A percentile compares a stretch with the other conserved stretches of the same genome.
These are phyloP conservation scores for Echinometra lucunter DNA, from an alignment of 53 echinoderm and acorn worm species.

Conservation along the genomic window DNA sequence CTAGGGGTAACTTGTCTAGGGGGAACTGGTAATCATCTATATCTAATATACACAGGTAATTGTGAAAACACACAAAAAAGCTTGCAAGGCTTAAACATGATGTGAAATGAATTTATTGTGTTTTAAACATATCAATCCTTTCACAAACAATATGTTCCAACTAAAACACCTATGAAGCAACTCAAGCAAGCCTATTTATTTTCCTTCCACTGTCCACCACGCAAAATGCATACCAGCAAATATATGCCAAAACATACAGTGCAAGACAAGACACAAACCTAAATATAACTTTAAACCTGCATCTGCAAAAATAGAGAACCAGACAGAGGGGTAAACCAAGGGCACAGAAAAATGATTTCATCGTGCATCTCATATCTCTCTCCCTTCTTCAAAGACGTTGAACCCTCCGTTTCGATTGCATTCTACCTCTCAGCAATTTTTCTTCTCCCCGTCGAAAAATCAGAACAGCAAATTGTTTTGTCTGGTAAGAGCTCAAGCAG, in stretches of 20 bases:
- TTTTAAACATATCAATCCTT: background rate
- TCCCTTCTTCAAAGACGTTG: conserved; percentile 36
- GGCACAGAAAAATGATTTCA: conserved; percentile 36
- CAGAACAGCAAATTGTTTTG: conserved; percentile 49
- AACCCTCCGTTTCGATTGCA: conserved; percentile 37
- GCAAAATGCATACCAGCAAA: no score
- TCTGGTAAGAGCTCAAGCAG: conserved; percentile 33
- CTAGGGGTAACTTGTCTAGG: no score
- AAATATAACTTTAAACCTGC: background rate
- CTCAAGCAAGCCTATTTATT: background rate
- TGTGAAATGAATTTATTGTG: no score
- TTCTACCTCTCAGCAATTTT: conserved; percentile 37
- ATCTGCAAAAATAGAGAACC: background rate
- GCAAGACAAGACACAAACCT: background rate
- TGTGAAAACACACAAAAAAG: background rate
- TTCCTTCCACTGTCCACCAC: background rate
- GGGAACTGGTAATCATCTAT: no score
- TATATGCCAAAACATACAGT: background rate
- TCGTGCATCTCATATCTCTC: background rate
- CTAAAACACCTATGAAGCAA: background rate
- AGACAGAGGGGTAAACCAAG: conserved; percentile 16
- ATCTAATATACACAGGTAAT: no score
- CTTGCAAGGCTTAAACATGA: no score
- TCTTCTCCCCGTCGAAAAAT: conserved; percentile 58
- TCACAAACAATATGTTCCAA: background rate